These are phyloP conservation scores for Uromys caudimaculatus DNA, from an alignment of 2,797 vertebrate genomes.

Conservation along the genomic window DNA sequence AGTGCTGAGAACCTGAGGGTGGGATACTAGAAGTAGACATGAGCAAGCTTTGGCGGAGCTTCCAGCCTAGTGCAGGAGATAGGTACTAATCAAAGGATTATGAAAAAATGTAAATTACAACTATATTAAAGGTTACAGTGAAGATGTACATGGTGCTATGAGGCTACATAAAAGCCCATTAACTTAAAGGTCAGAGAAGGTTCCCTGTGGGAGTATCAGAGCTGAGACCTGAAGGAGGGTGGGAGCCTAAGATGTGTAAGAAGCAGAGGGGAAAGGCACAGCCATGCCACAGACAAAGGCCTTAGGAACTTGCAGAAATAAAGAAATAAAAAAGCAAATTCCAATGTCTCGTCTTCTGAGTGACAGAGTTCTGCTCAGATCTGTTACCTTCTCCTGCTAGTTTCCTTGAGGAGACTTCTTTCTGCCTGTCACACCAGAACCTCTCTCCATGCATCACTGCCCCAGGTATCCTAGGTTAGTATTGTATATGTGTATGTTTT, in stretches of 20 bases:
- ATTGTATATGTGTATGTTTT: not conserved
- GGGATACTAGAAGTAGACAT: not conserved
- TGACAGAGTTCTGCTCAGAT: not conserved
- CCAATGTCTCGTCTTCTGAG: not conserved
- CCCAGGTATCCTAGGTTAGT: not conserved
- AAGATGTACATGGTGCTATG: not conserved
- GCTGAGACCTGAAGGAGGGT: not conserved
- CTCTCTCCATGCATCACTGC: not conserved
- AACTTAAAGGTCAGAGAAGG: constrained; percentile 15
- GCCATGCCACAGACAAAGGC: not conserved
- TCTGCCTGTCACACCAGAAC: not conserved
- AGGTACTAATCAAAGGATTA: constrained; percentile 35
- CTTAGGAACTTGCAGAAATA: not conserved
- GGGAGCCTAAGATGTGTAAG: not conserved
- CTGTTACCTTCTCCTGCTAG: not conserved
- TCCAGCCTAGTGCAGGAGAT: not conserved
- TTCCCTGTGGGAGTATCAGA: not conserved
- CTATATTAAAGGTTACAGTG: not conserved
- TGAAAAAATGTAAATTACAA: not conserved
- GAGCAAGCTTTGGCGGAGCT: not conserved
- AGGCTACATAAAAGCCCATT: not conserved
- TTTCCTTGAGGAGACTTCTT: not conserved
- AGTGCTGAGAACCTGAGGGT: not conserved
- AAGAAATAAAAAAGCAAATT: not conserved
- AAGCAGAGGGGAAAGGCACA: not conserved